Evolutionary conservation across 1,140 invertebrate genomes (phyloP).

Genomic region (Oedothorax gibbosus): DNA sequence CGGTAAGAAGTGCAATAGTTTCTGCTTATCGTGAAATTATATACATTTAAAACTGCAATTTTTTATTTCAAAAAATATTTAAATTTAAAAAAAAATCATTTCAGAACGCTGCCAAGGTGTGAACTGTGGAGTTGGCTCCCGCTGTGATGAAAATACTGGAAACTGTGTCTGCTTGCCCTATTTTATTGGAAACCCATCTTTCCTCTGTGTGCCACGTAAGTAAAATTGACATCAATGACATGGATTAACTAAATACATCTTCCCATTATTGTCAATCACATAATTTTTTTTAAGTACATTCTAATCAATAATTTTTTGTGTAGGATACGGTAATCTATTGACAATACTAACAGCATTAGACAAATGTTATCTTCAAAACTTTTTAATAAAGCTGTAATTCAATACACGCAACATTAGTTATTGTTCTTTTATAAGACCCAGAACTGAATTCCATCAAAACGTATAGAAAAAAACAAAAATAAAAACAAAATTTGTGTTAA

Average conservation of each 20-base stretch:
- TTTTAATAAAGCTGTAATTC: no score
- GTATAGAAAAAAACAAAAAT: no score
- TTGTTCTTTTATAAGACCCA: no score
- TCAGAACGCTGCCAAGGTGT: constrained; percentile 80
- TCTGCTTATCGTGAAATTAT: background rate
- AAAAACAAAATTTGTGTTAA: no score
- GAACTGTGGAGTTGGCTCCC: constrained; percentile 84
- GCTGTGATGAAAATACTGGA: constrained; percentile 82
- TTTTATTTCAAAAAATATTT: background rate
- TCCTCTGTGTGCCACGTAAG: constrained; percentile 92
- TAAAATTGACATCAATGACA: constrained; percentile 68
- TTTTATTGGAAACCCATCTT: constrained; percentile 88
- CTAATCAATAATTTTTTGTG: no score
- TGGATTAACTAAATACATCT: no score
- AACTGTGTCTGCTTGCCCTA: constrained; percentile 87
- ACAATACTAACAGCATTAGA: no score
- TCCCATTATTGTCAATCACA: constrained; percentile 64
- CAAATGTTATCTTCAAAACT: no score
- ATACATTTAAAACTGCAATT: background rate
- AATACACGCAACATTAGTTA: no score
- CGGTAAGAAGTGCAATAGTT: constrained; percentile 39
- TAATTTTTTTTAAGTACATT: constrained; percentile 66
- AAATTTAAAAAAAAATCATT: background rate
- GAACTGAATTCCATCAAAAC: no score
- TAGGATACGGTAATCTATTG: background rate